Evolutionary conservation across 2,797 vertebrate species (phyloP), one percentile per base, ranked within the genome.

Genomic region (Buphagus erythrorhynchus): DNA sequence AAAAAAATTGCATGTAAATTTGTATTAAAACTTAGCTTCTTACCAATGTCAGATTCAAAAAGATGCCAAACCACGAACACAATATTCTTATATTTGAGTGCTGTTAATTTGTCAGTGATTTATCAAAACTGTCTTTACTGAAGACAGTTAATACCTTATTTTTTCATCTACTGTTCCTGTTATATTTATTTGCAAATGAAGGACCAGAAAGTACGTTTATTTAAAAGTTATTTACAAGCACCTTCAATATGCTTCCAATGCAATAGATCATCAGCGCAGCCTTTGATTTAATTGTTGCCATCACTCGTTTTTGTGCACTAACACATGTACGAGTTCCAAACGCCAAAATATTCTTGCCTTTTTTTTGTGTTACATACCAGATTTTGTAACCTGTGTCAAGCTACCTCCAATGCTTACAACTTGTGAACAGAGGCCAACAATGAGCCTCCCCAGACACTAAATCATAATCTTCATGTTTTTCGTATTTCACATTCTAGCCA

Each of bases 401-500:
- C 88, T 86, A 97, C 96, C 97, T 96, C 93, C 79, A 9, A 74
- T 88, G 93, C 92, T 96, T 95, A 96, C 96, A 97, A 94, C 93
- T 97, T 91, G 94, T 69, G 96, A 97, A 93, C 95, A 96, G 93
- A 84, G 95, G 97, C 95, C 81, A 95, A 94, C 78, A 96, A 96
- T 95, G 97, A 98, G 90, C 97, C 97, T 99, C 98, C 98, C 98
- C 98, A 98, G 98, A 98, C 98, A 96, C 98, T 98, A 98, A 99
- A 98, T 98, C 98, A 98, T 98, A 98, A 98, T 98, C 98, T 98
- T 97, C 98, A 94, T 98, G 98, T 98, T 99, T 98, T 98, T 98
- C 98, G 98, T 98, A 99, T 98, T 99, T 98, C 96, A 95, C 98
- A 98, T 99, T 99, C 98, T 98, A 98, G 98, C 98, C 98, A 97